phyloP scores from a whole-genome alignment of 2,113 vertebrate species.

The Percina caprodes region DNA sequence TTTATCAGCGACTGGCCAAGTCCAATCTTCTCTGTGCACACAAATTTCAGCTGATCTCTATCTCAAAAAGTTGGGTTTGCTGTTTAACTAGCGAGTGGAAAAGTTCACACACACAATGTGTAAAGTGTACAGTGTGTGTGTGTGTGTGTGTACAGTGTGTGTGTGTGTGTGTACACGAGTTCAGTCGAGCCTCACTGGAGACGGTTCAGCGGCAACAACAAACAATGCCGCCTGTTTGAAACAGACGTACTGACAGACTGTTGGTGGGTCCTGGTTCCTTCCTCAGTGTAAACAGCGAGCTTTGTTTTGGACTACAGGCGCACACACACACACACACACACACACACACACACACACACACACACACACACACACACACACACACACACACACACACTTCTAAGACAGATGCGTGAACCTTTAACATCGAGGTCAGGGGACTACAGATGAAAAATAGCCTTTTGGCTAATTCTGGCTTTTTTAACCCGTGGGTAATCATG shows the following conservation, averaged over 20 bases:
- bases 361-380: no score
- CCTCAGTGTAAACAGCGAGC: constrained; percentile 8
- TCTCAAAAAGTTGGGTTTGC: constrained; percentile 1
- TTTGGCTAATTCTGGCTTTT: no score
- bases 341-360: not conserved
- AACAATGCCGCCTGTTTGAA: constrained; percentile 39
- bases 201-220: constrained; percentile 24
- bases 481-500: no score
- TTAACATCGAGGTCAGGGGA: no score
- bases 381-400: no score
- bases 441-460: no score
- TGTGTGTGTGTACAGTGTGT: not conserved
- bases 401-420: no score
- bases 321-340: not conserved
- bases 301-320: constrained; percentile 10
- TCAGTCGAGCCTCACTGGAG: no score
- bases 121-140: not conserved
- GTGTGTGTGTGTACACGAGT: no score
- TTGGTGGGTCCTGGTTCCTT: constrained; percentile 12
- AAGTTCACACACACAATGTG: constrained; percentile 5
- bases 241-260: not conserved
- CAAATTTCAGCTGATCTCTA: constrained; percentile 23
- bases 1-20: not conserved
- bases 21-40: constrained; percentile 18
- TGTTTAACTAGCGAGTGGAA: constrained; percentile 1